These are phyloP conservation scores for Phlogophora meticulosa DNA, from an alignment of 2,888 invertebrate genomes.

Conservation along the genomic window DNA sequence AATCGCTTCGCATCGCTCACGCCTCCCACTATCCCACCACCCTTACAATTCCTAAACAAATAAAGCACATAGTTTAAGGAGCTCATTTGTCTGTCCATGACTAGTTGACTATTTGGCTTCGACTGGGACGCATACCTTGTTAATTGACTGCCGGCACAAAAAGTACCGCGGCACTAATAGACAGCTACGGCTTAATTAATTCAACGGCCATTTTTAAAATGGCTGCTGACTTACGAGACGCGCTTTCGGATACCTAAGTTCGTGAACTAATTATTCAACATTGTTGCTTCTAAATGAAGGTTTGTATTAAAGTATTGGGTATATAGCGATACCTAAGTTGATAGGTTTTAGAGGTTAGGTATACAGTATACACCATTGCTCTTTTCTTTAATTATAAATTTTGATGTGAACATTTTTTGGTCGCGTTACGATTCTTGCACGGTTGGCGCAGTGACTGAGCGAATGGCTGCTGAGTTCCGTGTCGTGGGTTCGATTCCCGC, in stretches of 20 bases:
- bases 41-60: slow-evolving; percentile 58
- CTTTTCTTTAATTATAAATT: too few relatives aligned
- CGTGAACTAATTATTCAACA: slow-evolving; percentile 1
- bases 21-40: background rate
- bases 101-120: slow-evolving; percentile 54
- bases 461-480: too few relatives aligned
- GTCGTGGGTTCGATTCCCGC: too few relatives aligned
- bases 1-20: slow-evolving; percentile 22
- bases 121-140: slow-evolving; percentile 59
- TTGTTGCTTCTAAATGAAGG: background rate
- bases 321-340: too few relatives aligned
- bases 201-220: slow-evolving; percentile 46
- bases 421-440: too few relatives aligned
- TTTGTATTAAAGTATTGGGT: background rate
- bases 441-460: too few relatives aligned
- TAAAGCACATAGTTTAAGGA: slow-evolving; percentile 59
- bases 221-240: slow-evolving; percentile 47
- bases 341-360: too few relatives aligned
- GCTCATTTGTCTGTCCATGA: slow-evolving; percentile 69
- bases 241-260: slow-evolving; percentile 5
- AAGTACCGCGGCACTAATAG: slow-evolving; percentile 52
- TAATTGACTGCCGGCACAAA: slow-evolving; percentile 68
- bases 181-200: slow-evolving; percentile 56
- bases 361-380: too few relatives aligned
- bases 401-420: too few relatives aligned